Conservation (phyloP, 1,140 invertebrate species). For the Drosophila biarmipes region DNA sequence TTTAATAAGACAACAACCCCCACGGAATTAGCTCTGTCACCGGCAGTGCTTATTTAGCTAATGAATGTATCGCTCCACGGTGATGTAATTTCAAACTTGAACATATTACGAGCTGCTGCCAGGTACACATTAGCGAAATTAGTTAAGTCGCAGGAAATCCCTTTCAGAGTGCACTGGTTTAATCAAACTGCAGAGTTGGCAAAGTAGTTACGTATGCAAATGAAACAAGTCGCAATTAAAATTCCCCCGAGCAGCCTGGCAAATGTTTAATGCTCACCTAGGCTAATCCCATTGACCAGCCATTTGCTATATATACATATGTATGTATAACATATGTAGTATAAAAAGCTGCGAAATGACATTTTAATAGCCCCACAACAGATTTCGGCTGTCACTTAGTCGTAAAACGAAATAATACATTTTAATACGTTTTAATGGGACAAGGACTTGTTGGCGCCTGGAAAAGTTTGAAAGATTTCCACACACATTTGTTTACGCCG, state of each 20-base stretch:
- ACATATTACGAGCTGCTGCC: background rate
- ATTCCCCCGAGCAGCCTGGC: background rate
- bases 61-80: background rate
- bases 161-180: conserved; percentile 15
- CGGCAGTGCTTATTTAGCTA: conserved; percentile 7
- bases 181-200: conserved; percentile 6
- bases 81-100: background rate
- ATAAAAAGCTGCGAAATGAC: conserved; percentile 2
- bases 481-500: conserved; percentile 10
- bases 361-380: conserved; percentile 19
- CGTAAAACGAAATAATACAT: conserved; percentile 29
- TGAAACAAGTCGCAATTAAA: background rate
- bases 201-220: conserved; percentile 10
- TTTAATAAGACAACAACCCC: background rate
- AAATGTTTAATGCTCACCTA: conserved; percentile 4
- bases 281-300: background rate
- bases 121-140: conserved; percentile 1
- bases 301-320: too few relatives aligned
- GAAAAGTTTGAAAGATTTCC: conserved; percentile 15
- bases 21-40: background rate
- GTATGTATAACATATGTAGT: too few relatives aligned
- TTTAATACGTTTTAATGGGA: conserved; percentile 52
- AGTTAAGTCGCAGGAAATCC: background rate
- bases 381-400: conserved; percentile 17
- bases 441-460: conserved; percentile 38